Evolutionary conservation across 2,888 invertebrate species (phyloP).

Genomic region (Smittia aterrima): DNA sequence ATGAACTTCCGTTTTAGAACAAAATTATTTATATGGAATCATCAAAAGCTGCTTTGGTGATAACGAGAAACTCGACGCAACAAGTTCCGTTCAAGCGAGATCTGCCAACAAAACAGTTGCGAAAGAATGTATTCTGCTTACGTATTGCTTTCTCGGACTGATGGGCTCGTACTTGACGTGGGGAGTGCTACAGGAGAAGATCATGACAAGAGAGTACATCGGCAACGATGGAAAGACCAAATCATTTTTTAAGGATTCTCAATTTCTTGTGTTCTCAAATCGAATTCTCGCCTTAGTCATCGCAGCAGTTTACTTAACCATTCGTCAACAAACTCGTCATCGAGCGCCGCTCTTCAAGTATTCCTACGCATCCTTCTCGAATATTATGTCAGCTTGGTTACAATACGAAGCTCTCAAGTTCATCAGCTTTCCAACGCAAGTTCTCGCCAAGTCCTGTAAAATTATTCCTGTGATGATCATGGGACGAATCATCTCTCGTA

Average conservation of each 20-base stretch:
- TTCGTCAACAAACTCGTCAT: constrained; percentile 65
- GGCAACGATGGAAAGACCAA: constrained; percentile 61
- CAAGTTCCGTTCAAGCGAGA: constrained; percentile 26
- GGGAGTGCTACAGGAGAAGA: constrained; percentile 96
- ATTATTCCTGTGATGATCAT: constrained; percentile 74
- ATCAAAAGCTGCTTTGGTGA: constrained; percentile 27
- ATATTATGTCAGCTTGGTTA: constrained; percentile 98
- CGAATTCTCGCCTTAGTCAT: constrained; percentile 80
- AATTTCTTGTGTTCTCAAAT: constrained; percentile 95
- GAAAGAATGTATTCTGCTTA: constrained; percentile 61
- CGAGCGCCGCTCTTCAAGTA: constrained; percentile 91
- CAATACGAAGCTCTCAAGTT: constrained; percentile 99
- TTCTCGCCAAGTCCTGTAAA: constrained; percentile 96
- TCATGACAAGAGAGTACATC: constrained; percentile 86
- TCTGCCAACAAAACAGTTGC: constrained; percentile 55
- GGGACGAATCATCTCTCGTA: constrained; percentile 68
- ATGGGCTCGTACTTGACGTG: constrained; percentile 90
- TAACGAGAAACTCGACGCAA: constrained; percentile 5
- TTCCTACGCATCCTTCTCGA: constrained; percentile 92
- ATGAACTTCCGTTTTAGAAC: constrained; percentile 11
- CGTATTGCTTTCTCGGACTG: constrained; percentile 82
- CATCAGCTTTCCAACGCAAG: constrained; percentile 97
- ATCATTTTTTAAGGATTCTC: constrained; percentile 84
- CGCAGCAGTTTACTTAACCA: constrained; percentile 63
- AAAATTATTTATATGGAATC: neutral